Evolutionary conservation across 2,113 vertebrate species (phyloP).

Genomic region (Bothrops jararaca): DNA sequence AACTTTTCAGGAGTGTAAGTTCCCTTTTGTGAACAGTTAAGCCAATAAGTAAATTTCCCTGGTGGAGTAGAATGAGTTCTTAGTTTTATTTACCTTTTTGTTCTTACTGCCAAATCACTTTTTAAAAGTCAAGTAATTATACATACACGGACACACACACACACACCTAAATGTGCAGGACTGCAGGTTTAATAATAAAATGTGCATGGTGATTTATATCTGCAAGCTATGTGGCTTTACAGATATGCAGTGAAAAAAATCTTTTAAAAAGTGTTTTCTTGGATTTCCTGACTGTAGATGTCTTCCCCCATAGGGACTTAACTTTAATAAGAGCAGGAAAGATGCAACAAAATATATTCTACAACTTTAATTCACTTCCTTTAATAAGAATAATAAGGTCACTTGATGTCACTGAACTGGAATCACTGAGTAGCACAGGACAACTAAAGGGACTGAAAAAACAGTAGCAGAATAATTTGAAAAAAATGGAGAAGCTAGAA

Average conservation of each 20-base stretch:
- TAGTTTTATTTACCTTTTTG: background rate
- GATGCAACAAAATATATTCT: background rate
- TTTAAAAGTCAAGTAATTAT: background rate
- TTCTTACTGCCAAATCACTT: background rate
- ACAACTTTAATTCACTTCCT: background rate
- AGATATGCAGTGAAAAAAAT: background rate
- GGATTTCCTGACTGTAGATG: background rate
- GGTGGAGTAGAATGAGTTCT: background rate
- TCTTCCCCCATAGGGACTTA: background rate
- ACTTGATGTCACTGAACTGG: background rate
- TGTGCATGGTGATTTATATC: background rate
- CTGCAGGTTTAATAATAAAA: background rate
- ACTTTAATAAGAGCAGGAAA: background rate
- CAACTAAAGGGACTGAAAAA: background rate
- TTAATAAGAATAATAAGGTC: background rate
- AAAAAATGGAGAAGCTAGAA: background rate
- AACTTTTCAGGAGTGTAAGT: background rate
- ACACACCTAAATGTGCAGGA: background rate
- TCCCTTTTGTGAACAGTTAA: background rate
- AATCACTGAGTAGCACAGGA: background rate
- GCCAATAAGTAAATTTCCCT: background rate
- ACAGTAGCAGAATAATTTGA: background rate
- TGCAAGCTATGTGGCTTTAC: background rate
- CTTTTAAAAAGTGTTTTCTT: background rate
- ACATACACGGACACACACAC: background rate